Conservation (phyloP, 1,140 invertebrate genomes). For the Tigriopus japonicus region DNA sequence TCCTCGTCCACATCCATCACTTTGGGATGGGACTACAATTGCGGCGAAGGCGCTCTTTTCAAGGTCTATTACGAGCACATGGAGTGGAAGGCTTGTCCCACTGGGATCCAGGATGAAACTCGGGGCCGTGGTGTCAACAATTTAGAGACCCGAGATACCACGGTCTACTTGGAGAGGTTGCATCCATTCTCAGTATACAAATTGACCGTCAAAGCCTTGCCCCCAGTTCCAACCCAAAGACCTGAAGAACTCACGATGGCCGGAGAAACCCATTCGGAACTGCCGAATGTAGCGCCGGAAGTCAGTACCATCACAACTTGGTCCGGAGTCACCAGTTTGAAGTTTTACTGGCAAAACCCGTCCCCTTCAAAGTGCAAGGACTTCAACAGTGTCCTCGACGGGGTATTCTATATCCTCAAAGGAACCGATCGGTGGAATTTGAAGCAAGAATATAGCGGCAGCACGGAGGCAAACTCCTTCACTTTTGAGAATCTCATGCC, state of each 20-base stretch:
- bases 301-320: neutral
- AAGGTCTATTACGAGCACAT: neutral
- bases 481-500: neutral
- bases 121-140: neutral
- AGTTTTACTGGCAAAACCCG: neutral
- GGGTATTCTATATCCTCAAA: neutral
- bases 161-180: neutral
- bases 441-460: neutral
- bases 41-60: neutral
- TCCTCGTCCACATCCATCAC: neutral
- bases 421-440: neutral
- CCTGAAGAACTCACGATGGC: neutral
- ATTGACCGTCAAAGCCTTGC: neutral
- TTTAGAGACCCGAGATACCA: neutral
- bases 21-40: neutral
- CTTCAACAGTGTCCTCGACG: neutral
- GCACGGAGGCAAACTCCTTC: neutral
- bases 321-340: neutral
- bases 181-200: neutral
- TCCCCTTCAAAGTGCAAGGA: neutral
- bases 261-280: neutral
- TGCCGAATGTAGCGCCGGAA: neutral
- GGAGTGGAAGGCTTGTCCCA: neutral
- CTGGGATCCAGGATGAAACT: neutral
- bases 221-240: neutral